Evolutionary conservation across 1,140 invertebrate species (phyloP).

Genomic region (Acromyrmex charruanus): DNA sequence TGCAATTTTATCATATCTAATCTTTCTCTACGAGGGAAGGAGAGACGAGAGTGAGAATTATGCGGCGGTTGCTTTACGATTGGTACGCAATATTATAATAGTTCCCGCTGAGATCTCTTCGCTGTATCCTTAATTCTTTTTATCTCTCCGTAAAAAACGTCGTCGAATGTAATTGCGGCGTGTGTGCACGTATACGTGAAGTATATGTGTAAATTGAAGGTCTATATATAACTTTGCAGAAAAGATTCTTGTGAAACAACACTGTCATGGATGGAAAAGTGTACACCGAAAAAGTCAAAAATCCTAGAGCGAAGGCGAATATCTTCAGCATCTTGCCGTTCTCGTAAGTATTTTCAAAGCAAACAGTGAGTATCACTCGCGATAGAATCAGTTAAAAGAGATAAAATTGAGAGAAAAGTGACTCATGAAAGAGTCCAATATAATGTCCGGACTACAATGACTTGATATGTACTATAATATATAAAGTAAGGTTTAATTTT

Average conservation of each 20-base stretch:
- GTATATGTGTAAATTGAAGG: not conserved
- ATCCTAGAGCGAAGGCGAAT: constrained; percentile 88
- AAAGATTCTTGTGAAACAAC: not conserved
- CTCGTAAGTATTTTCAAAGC: constrained; percentile 84
- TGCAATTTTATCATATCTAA: not conserved
- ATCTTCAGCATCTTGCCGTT: constrained; percentile 87
- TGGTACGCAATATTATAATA: not conserved
- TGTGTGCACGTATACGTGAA: not conserved
- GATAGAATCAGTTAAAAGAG: not conserved
- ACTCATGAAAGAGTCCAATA: not conserved
- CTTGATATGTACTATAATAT: not conserved
- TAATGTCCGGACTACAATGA: not conserved
- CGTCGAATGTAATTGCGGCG: not conserved
- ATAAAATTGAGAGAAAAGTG: not conserved
- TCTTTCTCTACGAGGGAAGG: not conserved
- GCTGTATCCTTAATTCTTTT: not conserved
- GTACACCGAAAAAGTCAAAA: constrained; percentile 83
- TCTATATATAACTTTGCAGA: constrained; percentile 38
- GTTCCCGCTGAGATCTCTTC: not conserved
- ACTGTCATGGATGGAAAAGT: constrained; percentile 85
- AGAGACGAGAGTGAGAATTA: not conserved
- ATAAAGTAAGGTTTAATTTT: not conserved
- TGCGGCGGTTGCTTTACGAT: not conserved
- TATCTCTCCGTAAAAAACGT: not conserved
- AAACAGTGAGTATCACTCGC: not conserved